A percentile compares a stretch with the other conserved stretches of the same genome.
Evolutionary conservation across 1,140 invertebrate genomes (phyloP).

Genomic region (Pogonomyrmex californicus): DNA sequence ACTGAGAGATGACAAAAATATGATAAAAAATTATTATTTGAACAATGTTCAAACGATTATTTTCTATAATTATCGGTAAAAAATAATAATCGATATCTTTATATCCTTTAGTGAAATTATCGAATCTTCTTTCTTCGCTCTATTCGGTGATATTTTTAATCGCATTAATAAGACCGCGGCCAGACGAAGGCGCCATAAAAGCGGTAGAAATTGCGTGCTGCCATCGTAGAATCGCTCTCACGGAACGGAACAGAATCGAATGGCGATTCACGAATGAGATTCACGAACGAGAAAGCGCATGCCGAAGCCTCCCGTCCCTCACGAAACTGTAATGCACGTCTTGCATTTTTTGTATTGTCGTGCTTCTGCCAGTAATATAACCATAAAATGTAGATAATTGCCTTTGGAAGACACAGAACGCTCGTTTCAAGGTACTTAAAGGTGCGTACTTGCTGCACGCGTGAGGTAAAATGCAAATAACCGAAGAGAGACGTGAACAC

Average conservation of each 20-base stretch:
- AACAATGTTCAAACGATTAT: background rate
- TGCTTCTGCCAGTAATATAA: conserved; percentile 84
- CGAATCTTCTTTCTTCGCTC: conserved; percentile 1
- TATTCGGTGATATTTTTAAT: background rate
- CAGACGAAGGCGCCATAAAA: conserved; percentile 68
- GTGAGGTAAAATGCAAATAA: conserved; percentile 47
- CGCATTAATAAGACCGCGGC: conserved; percentile 66
- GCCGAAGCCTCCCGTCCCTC: conserved; percentile 25
- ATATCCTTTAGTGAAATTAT: background rate
- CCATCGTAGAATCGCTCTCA: conserved; percentile 46
- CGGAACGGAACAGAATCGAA: background rate
- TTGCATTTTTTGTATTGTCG: conserved; percentile 76
- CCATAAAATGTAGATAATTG: conserved; percentile 86
- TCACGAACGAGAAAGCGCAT: conserved; percentile 45
- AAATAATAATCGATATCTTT: conserved; percentile 22
- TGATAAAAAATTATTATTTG: background rate
- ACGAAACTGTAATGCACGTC: conserved; percentile 80
- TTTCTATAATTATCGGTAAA: background rate
- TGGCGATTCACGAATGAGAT: background rate
- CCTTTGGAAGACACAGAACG: conserved; percentile 78
- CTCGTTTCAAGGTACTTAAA: conserved; percentile 62
- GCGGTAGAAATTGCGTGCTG: conserved; percentile 77
- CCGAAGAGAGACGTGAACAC: conserved; percentile 2
- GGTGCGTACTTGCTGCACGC: conserved; percentile 49
- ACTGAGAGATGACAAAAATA: background rate